These are phyloP conservation scores for Allacma fusca DNA, from an alignment of 2,888 invertebrate species.

Conservation along the genomic window DNA sequence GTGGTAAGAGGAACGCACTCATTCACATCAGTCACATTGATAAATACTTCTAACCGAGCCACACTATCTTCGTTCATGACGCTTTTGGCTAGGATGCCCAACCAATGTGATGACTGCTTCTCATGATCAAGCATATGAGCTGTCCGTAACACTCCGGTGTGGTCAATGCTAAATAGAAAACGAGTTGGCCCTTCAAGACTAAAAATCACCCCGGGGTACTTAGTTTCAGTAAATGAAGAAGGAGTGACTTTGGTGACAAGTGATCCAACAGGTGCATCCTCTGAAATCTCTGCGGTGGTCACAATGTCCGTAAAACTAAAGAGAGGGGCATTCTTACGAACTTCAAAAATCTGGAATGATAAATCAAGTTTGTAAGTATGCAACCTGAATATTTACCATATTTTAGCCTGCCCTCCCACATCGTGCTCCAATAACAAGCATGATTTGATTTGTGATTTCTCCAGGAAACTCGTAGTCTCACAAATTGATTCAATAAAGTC, in stretches of 20 bases:
- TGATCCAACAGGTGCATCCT: conserved; percentile 81
- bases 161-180: conserved; percentile 85
- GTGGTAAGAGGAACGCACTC: conserved; percentile 93
- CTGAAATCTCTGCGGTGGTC: conserved; percentile 76
- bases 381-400: neutral
- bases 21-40: conserved; percentile 84
- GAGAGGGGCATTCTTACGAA: conserved; percentile 88
- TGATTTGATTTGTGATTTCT: neutral
- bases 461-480: neutral
- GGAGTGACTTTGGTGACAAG: conserved; percentile 71
- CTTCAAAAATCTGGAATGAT: conserved; percentile 71
- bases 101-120: conserved; percentile 84
- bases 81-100: conserved; percentile 92
- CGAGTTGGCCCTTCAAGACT: conserved; percentile 62
- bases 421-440: neutral
- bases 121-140: conserved; percentile 88
- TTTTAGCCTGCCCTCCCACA: neutral
- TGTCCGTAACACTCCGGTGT: conserved; percentile 85
- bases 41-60: conserved; percentile 82
- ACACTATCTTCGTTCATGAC: conserved; percentile 86
- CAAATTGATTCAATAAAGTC: conserved; percentile 7
- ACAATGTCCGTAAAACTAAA: conserved; percentile 86
- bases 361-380: neutral
- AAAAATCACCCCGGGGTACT: conserved; percentile 46
- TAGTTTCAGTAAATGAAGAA: conserved; percentile 39